Conservation (phyloP, 2,888 invertebrate species). For the Tipula lateralis region DNA sequence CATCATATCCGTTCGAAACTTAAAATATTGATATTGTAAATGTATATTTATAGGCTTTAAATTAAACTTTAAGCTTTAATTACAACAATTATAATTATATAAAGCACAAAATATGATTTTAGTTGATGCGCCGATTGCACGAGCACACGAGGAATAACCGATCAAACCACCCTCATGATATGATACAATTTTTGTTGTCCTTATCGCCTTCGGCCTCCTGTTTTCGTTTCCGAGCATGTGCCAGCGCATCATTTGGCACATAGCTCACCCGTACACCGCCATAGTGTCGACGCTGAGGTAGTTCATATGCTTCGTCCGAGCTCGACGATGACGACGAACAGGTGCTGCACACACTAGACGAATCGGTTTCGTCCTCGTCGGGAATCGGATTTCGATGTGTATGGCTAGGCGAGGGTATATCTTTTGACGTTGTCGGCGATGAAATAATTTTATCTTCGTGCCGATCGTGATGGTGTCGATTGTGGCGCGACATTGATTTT, state of each 20-base stretch:
- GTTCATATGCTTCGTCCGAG: slow-evolving; percentile 79
- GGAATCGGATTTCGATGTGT: slow-evolving; percentile 39
- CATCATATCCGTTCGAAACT: neutral
- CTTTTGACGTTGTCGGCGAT: neutral
- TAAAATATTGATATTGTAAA: neutral
- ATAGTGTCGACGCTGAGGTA: slow-evolving; percentile 77
- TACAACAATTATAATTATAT: neutral
- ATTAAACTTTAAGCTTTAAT: slow-evolving; percentile 1
- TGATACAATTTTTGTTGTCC: slow-evolving; percentile 77
- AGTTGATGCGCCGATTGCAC: neutral
- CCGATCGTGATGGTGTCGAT: slow-evolving; percentile 32
- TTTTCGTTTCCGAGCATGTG: slow-evolving; percentile 69
- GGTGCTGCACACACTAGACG: slow-evolving; percentile 81
- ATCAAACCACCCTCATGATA: slow-evolving; percentile 62
- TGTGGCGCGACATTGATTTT: neutral
- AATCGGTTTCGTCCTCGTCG: slow-evolving; percentile 56
- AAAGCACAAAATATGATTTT: slow-evolving; percentile 4
- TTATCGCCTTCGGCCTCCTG: slow-evolving; percentile 50
- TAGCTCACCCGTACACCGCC: slow-evolving; percentile 87
- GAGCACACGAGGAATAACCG: neutral
- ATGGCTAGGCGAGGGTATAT: slow-evolving; percentile 28
- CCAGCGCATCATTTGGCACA: slow-evolving; percentile 86
- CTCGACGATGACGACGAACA: slow-evolving; percentile 85
- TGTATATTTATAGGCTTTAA: no score
- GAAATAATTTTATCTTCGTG: slow-evolving; percentile 39